Base-by-base conservation (phyloP, 2,113 vertebrate species). In the Upupa epops region DNA sequence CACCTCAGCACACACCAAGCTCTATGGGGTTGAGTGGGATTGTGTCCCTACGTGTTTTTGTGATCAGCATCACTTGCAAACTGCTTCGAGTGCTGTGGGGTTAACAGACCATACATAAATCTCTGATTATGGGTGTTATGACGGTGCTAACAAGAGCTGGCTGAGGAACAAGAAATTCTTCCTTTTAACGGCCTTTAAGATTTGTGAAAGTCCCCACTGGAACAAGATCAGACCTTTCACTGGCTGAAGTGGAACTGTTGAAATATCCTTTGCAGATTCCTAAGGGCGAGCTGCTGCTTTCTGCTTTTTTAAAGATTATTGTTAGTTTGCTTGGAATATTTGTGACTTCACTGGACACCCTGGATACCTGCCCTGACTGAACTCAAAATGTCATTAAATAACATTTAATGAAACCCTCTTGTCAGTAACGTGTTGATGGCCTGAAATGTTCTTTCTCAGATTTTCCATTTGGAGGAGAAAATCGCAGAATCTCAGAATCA, bases 61-160 rank as follows among this genome's bases (percentile, higher is more conserved):
- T 63, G 72, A 83, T 80, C 55, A 31, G 28, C 76, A 11, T 72
- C 68, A n/a, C 64, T 89, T 76, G 63, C 51, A 93, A 83, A 76
- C 17, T 65, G 24, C 52, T 73, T 63, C 70, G 66, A 73, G 55
- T 90, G 88, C 83, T 76, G 8, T 29, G 20, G 36, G 76, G 59
- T 83, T 89, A 70, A 79, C 87, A 95, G 76, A 32, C 55, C n/a
- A 46, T 70, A 26, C 56, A 86, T 90, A 83, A 92, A 91, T 93
- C 90, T 95, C 78, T 65, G 71, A 75, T 89, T 93, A 86, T 91
- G 68, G 48, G 83, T 94, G 83, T 95, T 91, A 85, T 74, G 79
- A 63, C 55, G 70, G 20, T 70, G 68, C 32, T 93, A 90, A 74
- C 42, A 76, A 83, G 75, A 65, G 19, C 72, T 94, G 95, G 83